Evolutionary conservation across 2,797 vertebrate genomes (phyloP).

Genomic region (Protonibea diacanthus): DNA sequence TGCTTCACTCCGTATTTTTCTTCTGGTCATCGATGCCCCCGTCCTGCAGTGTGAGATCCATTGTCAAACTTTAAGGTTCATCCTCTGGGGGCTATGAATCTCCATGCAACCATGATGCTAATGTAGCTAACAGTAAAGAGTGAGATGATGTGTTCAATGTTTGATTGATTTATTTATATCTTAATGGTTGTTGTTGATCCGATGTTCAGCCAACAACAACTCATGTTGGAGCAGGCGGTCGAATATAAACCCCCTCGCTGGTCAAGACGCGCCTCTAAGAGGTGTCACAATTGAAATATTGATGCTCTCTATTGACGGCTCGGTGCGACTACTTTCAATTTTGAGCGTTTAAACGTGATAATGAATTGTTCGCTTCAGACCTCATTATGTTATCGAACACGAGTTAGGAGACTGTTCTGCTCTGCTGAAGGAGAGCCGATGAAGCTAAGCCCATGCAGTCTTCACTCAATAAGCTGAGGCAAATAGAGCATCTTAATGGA

Average conservation of each 20-base stretch:
- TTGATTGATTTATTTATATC: constrained; percentile 14
- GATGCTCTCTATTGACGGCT: constrained; percentile 15
- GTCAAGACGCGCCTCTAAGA: constrained; percentile 7
- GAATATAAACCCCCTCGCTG: not conserved
- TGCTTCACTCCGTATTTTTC: too few species aligned
- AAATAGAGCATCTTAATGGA: constrained; percentile 29
- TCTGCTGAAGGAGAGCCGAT: constrained; percentile 33
- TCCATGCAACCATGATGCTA: too few species aligned
- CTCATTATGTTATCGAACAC: constrained; percentile 58
- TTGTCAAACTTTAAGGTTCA: not conserved
- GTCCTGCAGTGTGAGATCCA: too few species aligned
- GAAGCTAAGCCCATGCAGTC: constrained; percentile 27
- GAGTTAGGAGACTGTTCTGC: constrained; percentile 1
- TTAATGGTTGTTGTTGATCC: constrained; percentile 20
- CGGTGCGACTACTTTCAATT: constrained; percentile 30
- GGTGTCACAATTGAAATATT: constrained; percentile 22
- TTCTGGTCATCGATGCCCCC: too few species aligned
- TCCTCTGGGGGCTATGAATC: not conserved
- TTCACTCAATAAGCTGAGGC: constrained; percentile 18
- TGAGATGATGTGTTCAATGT: constrained; percentile 11
- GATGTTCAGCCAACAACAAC: not conserved
- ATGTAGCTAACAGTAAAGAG: not conserved
- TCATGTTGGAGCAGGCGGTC: not conserved
- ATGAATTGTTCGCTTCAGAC: constrained; percentile 51
- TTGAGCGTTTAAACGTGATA: constrained; percentile 35